phyloP scores from a whole-genome alignment of 2,888 invertebrate species.

The Reticulitermes lucifugus region DNA sequence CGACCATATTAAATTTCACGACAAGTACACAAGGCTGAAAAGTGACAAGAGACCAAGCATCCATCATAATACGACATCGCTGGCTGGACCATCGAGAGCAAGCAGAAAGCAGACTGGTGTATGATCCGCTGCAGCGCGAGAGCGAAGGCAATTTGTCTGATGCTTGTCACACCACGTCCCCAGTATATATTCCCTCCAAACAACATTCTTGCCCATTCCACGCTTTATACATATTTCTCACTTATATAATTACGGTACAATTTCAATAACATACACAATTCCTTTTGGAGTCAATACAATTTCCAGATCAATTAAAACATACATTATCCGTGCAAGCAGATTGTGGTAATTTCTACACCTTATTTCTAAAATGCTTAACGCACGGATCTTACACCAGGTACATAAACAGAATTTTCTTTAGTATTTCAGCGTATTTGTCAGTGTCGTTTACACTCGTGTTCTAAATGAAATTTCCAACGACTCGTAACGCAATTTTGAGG shows the following conservation, averaged over 20 bases:
- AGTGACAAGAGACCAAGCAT: background rate
- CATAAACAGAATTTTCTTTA: no score
- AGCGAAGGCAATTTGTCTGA: background rate
- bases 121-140: background rate
- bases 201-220: background rate
- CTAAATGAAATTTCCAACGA: no score
- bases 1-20: no score
- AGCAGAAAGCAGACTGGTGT: no score
- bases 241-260: background rate
- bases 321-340: no score
- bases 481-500: no score
- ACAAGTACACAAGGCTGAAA: no score
- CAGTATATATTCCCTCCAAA: background rate
- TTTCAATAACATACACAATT: background rate
- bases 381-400: no score
- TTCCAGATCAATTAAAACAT: background rate
- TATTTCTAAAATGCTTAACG: no score
- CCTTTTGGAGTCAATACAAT: background rate
- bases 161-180: background rate
- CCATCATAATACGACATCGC: constrained; percentile 6
- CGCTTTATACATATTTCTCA: background rate
- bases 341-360: no score
- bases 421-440: no score
- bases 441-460: no score
- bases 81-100: constrained; percentile 1